Evolutionary conservation across 53 echinoderm and acorn worm genomes (phyloP).

Genomic region (Zoroaster sp.): DNA sequence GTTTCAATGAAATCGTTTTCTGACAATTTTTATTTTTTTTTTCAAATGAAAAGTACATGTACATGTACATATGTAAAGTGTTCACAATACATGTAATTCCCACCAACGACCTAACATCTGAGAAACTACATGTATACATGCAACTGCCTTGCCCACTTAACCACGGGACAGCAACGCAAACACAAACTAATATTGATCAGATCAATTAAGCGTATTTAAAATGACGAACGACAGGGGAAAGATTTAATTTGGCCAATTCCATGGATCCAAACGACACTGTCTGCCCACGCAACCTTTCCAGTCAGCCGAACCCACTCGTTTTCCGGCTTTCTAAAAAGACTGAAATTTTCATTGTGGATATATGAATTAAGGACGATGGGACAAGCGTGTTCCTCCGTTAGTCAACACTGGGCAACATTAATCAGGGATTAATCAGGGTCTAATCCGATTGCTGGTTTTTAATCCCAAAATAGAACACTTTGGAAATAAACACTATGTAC

Average conservation of each 20-base stretch:
- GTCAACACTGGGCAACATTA: not conserved
- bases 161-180: not conserved
- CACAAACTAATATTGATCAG: not conserved
- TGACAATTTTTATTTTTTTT: too few species aligned
- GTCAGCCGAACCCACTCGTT: not conserved
- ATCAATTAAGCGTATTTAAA: not conserved
- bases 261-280: not conserved
- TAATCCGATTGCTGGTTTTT: not conserved
- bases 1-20: too few species aligned
- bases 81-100: too few species aligned
- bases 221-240: not conserved
- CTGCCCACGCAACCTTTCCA: constrained; percentile 6
- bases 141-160: not conserved
- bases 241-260: constrained; percentile 3
- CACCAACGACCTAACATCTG: too few species aligned
- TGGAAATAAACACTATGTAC: not conserved
- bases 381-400: too few species aligned
- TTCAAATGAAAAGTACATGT: too few species aligned
- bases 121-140: too few species aligned
- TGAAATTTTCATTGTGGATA: not conserved
- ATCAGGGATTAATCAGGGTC: not conserved
- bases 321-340: not conserved
- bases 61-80: too few species aligned
- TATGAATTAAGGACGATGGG: not conserved
- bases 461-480: not conserved